Evolutionary conservation across 2,113 vertebrate species (phyloP), one percentile per base, ranked within the genome.

Genomic region (Cephalopterus ornatus): DNA sequence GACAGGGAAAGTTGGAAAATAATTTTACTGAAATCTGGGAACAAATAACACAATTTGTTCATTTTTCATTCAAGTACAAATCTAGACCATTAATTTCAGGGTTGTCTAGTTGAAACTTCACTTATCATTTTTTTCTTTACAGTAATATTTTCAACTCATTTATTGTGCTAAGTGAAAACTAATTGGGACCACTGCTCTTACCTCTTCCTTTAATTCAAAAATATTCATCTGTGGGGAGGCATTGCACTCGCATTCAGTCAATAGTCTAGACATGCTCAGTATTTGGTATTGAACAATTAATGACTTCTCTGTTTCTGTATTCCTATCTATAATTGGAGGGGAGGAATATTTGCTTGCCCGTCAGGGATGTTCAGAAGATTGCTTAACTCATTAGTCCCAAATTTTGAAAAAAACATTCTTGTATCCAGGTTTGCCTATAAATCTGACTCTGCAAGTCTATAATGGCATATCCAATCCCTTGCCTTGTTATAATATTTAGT

Each of bases 11-110:
- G 7, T 1, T 71, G 27, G 15, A 39, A 35, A 59, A 46, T 37
- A 0, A 27, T 33, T 63, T 46, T 19, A 42, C 9, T 44, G 19
- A 59, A 46, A 19, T 55, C 3, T 35, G 6, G 7, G 9, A 68
- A 77, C 23, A 87, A 83, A 41, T 17, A 27, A 32, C 33, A 24
- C 6, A 56, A 14, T 19, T n/a, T n/a, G 6, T 59, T 59, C 11
- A 21, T 71, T 86, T 77, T 77, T 61, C 4, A 50, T 87, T 61
- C 53, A 83, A 50, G 5, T 50, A 35, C 3, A 9, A 39, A 8
- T 0, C 3, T 41, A 46, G 35, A 28, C 8, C 7, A 4, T 26
- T 79, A 50, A 33, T 63, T 35, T 46, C 4, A 15, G 3, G 1
- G 2, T n/a, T 62, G 3, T 20, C 28, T 23, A 44, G 27, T 4